Evolutionary conservation across 2,888 invertebrate species (phyloP).

Genomic region (Nephrotoma guestfalica): DNA sequence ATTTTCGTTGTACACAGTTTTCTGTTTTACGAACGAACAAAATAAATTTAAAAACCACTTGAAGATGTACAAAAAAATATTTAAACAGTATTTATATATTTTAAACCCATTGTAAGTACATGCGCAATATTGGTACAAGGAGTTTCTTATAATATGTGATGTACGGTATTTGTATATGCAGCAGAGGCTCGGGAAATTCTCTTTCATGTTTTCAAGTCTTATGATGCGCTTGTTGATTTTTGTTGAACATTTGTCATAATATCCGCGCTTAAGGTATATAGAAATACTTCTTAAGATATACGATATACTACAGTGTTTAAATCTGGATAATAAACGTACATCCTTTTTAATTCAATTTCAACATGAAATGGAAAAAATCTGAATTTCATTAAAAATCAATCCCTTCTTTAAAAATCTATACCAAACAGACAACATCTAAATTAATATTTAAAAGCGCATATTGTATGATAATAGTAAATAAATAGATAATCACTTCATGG

Average conservation of each 20-base stretch:
- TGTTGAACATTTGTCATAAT: not conserved
- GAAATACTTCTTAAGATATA: not conserved
- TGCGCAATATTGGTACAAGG: not conserved
- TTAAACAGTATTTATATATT: not conserved
- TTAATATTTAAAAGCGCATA: not conserved
- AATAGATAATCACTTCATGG: conserved; percentile 4
- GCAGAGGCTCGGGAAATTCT: not conserved
- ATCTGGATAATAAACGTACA: not conserved
- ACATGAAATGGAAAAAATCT: not conserved
- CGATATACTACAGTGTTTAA: not conserved
- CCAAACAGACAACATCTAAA: not conserved
- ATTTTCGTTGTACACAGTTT: not conserved
- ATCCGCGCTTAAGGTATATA: not conserved
- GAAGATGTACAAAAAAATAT: not conserved
- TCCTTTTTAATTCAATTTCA: not conserved
- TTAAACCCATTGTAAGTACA: not conserved
- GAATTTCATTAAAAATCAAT: not conserved
- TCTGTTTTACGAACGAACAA: not conserved
- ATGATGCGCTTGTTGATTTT: not conserved
- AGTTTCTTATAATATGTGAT: not conserved
- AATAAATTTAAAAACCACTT: conserved; percentile 4
- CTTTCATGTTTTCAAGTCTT: not conserved
- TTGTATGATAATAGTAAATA: conserved; percentile 4
- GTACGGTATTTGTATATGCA: not conserved
- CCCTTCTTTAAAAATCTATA: not conserved